A percentile compares a stretch with the other conserved stretches of the same genome.
Conservation (phyloP, 2,797 vertebrate species). For the Sus cebifrons region DNA sequence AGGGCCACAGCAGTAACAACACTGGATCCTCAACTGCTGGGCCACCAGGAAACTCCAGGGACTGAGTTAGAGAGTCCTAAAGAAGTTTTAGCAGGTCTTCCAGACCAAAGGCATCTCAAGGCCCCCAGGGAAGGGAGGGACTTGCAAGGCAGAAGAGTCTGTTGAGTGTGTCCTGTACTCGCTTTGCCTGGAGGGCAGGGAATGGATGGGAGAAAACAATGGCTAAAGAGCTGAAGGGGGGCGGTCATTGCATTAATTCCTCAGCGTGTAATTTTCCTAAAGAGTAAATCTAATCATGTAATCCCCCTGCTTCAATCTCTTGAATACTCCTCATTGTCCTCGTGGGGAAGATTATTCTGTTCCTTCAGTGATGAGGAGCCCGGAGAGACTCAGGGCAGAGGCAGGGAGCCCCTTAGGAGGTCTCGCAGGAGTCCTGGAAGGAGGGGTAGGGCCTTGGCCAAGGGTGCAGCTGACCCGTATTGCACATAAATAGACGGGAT, state of each 20-base stretch:
- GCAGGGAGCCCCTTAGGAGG: neutral
- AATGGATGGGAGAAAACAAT: neutral
- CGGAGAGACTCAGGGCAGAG: neutral
- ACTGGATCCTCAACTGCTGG: too few relatives aligned
- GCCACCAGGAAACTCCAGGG: too few relatives aligned
- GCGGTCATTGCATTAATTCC: neutral
- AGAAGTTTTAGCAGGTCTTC: neutral
- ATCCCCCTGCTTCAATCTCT: constrained; percentile 30
- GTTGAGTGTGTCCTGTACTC: neutral
- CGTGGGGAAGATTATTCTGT: neutral
- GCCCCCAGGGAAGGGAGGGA: fast-evolving
- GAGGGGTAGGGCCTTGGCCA: neutral
- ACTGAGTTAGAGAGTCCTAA: neutral
- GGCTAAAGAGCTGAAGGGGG: neutral
- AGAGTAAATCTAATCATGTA: constrained; percentile 59
- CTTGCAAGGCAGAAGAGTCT: neutral
- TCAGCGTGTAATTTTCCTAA: constrained; percentile 47
- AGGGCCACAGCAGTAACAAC: too few relatives aligned
- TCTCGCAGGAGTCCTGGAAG: neutral
- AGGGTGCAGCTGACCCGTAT: fast-evolving
- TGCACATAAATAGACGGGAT: neutral
- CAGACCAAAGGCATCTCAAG: neutral
- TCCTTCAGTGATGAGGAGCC: neutral
- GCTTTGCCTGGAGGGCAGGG: neutral
- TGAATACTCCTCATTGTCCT: constrained; percentile 66